These are phyloP conservation scores for Sebastes baramenuke DNA, from an alignment of 2,797 vertebrate species.

Conservation along the genomic window DNA sequence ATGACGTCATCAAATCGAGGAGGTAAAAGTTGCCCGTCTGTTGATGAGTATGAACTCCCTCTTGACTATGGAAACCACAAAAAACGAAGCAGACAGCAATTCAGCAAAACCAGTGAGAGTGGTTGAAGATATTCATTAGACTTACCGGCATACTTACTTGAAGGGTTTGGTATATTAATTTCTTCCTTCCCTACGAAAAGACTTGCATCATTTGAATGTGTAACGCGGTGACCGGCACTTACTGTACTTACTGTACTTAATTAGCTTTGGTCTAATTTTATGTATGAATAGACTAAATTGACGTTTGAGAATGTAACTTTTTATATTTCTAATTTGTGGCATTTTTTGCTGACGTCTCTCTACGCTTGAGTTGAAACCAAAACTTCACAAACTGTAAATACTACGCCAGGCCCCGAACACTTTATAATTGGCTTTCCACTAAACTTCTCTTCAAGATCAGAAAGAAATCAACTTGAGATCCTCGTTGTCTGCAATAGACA, in stretches of 20 bases:
- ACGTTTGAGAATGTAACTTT: constrained; percentile 43
- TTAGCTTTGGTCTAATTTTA: constrained; percentile 48
- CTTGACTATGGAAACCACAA: constrained; percentile 54
- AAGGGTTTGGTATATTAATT: constrained; percentile 58
- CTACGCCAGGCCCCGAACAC: constrained; percentile 41
- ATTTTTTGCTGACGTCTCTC: constrained; percentile 41
- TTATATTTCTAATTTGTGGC: constrained; percentile 41
- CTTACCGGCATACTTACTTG: constrained; percentile 59
- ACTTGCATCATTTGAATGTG: constrained; percentile 41
- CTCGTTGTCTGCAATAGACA: constrained; percentile 43
- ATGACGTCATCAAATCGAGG: constrained; percentile 48
- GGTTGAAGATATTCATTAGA: constrained; percentile 60
- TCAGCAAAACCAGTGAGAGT: constrained; percentile 46
- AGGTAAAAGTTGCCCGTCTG: constrained; percentile 51
- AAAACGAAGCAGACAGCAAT: constrained; percentile 49
- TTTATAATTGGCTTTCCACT: constrained; percentile 53
- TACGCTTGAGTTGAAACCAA: constrained; percentile 45
- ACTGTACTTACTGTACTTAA: constrained; percentile 29
- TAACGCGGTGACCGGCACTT: constrained; percentile 34
- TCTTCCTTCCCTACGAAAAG: constrained; percentile 31
- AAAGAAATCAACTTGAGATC: constrained; percentile 42
- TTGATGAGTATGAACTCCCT: constrained; percentile 64
- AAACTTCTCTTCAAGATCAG: constrained; percentile 32
- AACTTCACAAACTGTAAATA: constrained; percentile 38
- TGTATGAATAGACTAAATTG: constrained; percentile 42